A percentile compares a stretch with the other conserved stretches of the same genome.
Evolutionary conservation across 64 coral and sea anemone genomes (phyloP).

Genomic region (Pocillopora damicornis): DNA sequence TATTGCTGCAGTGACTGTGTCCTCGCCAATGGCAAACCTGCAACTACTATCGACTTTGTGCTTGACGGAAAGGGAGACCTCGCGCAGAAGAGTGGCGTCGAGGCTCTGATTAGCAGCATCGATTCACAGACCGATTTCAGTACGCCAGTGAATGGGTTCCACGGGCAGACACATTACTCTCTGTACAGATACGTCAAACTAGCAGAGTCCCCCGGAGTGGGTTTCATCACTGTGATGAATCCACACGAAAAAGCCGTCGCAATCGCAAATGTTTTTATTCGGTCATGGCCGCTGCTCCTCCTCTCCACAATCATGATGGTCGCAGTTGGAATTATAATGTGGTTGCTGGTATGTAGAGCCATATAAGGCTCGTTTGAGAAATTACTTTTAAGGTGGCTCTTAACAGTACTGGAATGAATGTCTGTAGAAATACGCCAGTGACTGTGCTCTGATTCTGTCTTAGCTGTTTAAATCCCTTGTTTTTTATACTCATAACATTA

Average conservation of each 20-base stretch:
- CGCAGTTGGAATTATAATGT: conserved; percentile 35
- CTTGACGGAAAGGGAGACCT: conserved; percentile 18
- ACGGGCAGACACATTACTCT: conserved; percentile 29
- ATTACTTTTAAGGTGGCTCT: not conserved
- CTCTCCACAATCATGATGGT: not conserved
- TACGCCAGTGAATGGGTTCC: conserved; percentile 35
- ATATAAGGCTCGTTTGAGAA: not conserved
- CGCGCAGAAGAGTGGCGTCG: conserved; percentile 11
- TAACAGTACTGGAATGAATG: no score
- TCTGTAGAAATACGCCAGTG: no score
- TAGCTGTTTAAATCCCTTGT: no score
- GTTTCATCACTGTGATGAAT: conserved; percentile 31
- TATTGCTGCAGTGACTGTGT: conserved; percentile 29
- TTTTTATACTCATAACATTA: no score
- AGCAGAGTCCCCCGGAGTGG: conserved; percentile 44
- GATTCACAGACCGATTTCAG: conserved; percentile 22
- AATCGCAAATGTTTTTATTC: conserved; percentile 10
- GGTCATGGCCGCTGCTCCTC: conserved; percentile 24
- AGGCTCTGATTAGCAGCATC: not conserved
- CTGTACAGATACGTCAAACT: conserved; percentile 18
- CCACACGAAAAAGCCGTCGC: not conserved
- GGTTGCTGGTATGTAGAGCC: conserved; percentile 29
- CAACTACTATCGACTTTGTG: conserved; percentile 5
- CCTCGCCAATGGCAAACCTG: not conserved
- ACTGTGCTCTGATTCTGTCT: no score